These are phyloP conservation scores for Brachionus koreanus DNA, from an alignment of 1,140 invertebrate species.

Conservation along the genomic window DNA sequence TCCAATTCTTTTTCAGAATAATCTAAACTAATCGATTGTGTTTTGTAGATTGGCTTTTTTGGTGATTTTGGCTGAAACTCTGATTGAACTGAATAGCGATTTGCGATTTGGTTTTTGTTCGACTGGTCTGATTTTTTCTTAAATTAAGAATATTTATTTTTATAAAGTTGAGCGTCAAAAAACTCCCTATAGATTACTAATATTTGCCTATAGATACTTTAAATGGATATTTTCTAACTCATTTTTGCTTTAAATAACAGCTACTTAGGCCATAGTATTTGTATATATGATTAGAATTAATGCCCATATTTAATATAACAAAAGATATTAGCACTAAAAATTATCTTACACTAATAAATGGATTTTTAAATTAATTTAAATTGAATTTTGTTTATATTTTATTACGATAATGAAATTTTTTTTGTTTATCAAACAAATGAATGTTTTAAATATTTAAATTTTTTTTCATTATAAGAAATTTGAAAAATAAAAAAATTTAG, in stretches of 20 bases:
- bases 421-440: too few relatives aligned
- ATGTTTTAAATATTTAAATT: too few relatives aligned
- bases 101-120: not conserved
- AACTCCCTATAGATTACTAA: not conserved
- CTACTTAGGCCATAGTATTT: not conserved
- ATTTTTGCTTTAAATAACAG: not conserved
- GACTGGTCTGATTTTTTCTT: not conserved
- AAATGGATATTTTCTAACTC: not conserved
- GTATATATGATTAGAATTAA: not conserved
- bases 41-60: not conserved
- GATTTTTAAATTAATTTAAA: too few relatives aligned
- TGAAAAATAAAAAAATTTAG: too few relatives aligned
- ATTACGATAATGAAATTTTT: too few relatives aligned
- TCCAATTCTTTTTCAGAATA: not conserved
- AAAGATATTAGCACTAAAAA: not conserved
- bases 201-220: not conserved
- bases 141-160: not conserved
- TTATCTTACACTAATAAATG: not conserved
- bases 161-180: not conserved
- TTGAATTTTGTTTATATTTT: too few relatives aligned
- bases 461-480: too few relatives aligned
- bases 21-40: not conserved
- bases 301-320: not conserved
- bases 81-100: conserved; percentile 4
- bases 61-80: not conserved